Conservation (phyloP, 2,797 vertebrate species). For the Takifugu ocellatus region DNA sequence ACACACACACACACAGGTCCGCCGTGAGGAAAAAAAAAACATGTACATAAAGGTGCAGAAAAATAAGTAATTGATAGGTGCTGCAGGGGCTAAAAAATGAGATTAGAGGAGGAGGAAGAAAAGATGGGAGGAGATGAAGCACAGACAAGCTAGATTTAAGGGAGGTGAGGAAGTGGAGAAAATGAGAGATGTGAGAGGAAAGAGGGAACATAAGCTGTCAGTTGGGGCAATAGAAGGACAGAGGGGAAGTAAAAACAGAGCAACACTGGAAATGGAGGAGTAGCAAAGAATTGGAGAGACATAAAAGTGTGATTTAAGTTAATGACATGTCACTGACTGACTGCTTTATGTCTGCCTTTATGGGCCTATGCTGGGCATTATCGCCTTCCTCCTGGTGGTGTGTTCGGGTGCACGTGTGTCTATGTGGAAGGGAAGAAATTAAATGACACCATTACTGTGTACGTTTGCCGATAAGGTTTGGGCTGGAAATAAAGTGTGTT, state of each 20-base stretch:
- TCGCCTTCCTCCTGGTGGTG: conserved; percentile 38
- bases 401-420: conserved; percentile 12
- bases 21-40: not conserved
- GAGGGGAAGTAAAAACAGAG: conserved; percentile 24
- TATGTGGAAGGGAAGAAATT: conserved; percentile 12
- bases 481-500: conserved; percentile 3
- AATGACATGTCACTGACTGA: conserved; percentile 69
- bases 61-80: conserved; percentile 72
- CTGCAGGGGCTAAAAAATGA: conserved; percentile 47
- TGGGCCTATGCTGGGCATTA: conserved; percentile 56
- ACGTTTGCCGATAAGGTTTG: conserved; percentile 4
- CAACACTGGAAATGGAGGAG: conserved; percentile 20
- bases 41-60: conserved; percentile 54
- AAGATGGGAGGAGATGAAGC: conserved; percentile 18
- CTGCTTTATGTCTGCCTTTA: conserved; percentile 70
- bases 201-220: conserved; percentile 44
- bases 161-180: conserved; percentile 16
- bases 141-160: conserved; percentile 42
- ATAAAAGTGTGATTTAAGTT: conserved; percentile 75
- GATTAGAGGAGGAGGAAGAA: conserved; percentile 37
- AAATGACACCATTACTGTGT: conserved; percentile 1
- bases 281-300: conserved; percentile 32
- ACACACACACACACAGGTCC: conserved; percentile 15
- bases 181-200: conserved; percentile 23
- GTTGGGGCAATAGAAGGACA: conserved; percentile 44